Percentiles rank a stretch among this genome's conserved stretches.
These are phyloP conservation scores for Pachydiplax longipennis DNA, from an alignment of 2,888 invertebrate genomes.

Conservation along the genomic window DNA sequence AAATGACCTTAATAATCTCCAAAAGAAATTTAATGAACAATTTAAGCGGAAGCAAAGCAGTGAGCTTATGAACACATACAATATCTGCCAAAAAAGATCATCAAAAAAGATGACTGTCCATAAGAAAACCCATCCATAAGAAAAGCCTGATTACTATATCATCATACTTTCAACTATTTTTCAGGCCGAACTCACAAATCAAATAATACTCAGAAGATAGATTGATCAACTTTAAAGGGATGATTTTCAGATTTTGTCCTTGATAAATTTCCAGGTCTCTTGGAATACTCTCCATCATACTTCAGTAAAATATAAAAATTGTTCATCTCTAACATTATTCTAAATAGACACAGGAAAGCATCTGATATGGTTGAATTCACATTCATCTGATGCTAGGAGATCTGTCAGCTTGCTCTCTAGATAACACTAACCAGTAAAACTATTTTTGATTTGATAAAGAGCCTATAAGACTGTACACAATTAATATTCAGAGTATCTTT, in stretches of 20 bases:
- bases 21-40: background rate
- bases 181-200: too few species aligned
- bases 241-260: conserved; percentile 38
- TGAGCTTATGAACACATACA: background rate
- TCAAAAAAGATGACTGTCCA: background rate
- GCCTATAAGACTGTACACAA: background rate
- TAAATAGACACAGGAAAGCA: background rate
- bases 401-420: background rate
- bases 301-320: background rate
- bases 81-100: background rate
- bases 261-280: background rate
- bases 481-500: conserved; percentile 22
- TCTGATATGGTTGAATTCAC: background rate
- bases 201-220: background rate
- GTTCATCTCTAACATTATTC: background rate
- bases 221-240: background rate
- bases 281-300: background rate
- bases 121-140: background rate
- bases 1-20: background rate
- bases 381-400: background rate
- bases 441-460: background rate
- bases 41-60: background rate
- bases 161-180: too few species aligned
- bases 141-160: background rate
- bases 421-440: background rate